A percentile compares a stretch with the other conserved stretches of the same genome.
These are phyloP conservation scores for Hypselothyrea guttata DNA, from an alignment of 2,888 invertebrate species.

Conservation along the genomic window DNA sequence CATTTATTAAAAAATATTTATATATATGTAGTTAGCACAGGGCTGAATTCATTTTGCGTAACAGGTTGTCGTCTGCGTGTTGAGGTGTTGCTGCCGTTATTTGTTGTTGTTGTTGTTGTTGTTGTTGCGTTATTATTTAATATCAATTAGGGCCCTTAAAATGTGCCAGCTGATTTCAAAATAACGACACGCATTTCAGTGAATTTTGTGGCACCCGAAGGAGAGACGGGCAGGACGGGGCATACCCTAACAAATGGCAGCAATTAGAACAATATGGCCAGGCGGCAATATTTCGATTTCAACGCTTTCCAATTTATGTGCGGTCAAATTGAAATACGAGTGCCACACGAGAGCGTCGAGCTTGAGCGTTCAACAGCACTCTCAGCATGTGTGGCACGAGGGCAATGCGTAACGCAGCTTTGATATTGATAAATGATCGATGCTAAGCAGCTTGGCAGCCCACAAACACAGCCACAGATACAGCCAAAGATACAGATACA, in stretches of 20 bases:
- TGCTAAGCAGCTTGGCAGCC: conserved; percentile 46
- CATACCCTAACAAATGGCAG: conserved; percentile 61
- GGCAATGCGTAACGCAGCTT: conserved; percentile 26
- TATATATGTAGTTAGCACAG: conserved; percentile 4
- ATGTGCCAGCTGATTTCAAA: conserved; percentile 69
- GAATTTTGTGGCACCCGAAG: not conserved
- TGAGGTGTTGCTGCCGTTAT: conserved; percentile 9
- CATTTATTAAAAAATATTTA: conserved; percentile 65
- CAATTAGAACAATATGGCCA: conserved; percentile 74
- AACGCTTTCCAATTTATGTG: conserved; percentile 60
- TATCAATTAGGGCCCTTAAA: conserved; percentile 64
- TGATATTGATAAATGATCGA: conserved; percentile 71
- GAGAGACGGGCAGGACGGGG: not conserved
- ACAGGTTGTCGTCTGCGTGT: conserved; percentile 54
- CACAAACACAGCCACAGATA: conserved; percentile 5
- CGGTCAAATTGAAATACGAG: conserved; percentile 46
- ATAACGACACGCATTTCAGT: conserved; percentile 72
- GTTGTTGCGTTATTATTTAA: conserved; percentile 62
- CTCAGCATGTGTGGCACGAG: conserved; percentile 39
- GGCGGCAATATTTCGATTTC: conserved; percentile 61
- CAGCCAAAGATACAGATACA: not conserved
- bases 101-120: conserved; percentile 19
- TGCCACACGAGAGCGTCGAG: conserved; percentile 20
- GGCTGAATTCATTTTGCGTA: conserved; percentile 47
- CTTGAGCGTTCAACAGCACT: conserved; percentile 30